Conservation (phyloP, 2,797 vertebrate species). For the Cygnus olor region DNA sequence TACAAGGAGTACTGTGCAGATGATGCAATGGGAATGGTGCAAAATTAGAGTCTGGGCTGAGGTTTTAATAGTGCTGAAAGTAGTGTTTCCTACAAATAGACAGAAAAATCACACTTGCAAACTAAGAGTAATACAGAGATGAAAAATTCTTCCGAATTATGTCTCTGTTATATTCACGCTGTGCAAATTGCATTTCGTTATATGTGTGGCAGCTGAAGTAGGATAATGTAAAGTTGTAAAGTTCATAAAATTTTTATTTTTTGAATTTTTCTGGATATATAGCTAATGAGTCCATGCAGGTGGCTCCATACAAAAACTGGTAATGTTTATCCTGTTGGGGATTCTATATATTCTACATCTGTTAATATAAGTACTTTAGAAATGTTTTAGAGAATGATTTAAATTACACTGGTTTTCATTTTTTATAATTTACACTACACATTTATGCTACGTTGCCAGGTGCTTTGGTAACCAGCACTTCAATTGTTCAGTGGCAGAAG, state of each 20-base stretch:
- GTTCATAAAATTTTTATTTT: background rate
- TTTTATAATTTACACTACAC: background rate
- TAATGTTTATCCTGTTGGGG: background rate
- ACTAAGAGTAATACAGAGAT: background rate
- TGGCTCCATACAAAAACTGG: background rate
- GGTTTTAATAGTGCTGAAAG: constrained; percentile 48
- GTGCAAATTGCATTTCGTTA: background rate
- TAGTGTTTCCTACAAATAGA: constrained; percentile 1
- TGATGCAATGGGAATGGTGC: constrained; percentile 57
- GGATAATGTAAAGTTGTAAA: background rate
- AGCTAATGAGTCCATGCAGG: background rate
- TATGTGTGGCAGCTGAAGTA: background rate
- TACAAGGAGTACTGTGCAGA: constrained; percentile 66
- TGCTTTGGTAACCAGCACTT: background rate
- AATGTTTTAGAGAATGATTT: background rate
- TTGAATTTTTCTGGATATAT: background rate
- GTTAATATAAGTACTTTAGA: background rate
- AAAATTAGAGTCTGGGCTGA: constrained; percentile 44
- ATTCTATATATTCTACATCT: background rate
- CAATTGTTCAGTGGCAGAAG: background rate
- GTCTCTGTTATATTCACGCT: background rate
- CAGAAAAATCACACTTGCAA: background rate
- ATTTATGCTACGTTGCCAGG: background rate
- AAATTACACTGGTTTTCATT: background rate
- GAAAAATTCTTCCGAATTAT: background rate